Percentiles rank a stretch among this genome's conserved stretches.
Evolutionary conservation across 1,140 invertebrate genomes (phyloP).

Genomic region (Megalopta genalis): DNA sequence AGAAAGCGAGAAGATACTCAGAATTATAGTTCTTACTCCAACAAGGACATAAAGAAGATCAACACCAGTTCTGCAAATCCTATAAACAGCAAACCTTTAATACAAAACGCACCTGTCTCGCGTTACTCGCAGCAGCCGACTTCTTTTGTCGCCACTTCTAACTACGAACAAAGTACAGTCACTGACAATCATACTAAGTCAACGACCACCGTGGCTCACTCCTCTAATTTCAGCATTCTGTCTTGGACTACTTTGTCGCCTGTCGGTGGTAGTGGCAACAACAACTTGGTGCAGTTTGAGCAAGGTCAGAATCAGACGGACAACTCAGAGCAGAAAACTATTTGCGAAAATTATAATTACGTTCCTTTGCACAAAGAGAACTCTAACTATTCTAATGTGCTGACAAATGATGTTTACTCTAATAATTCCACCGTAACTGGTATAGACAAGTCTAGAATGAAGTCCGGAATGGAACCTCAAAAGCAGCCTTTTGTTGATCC

Average conservation of each 20-base stretch:
- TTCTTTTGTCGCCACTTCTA: slow-evolving; percentile 66
- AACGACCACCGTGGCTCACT: slow-evolving; percentile 75
- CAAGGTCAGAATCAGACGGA: slow-evolving; percentile 61
- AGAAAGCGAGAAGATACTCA: slow-evolving; percentile 51
- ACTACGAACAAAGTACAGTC: slow-evolving; percentile 70
- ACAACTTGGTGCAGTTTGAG: slow-evolving; percentile 71
- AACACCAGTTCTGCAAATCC: slow-evolving; percentile 39
- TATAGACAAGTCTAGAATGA: slow-evolving; percentile 70
- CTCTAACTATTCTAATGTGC: slow-evolving; percentile 54
- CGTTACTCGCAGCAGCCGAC: slow-evolving; percentile 69
- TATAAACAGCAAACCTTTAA: slow-evolving; percentile 45
- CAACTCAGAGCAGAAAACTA: slow-evolving; percentile 68
- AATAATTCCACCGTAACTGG: slow-evolving; percentile 33
- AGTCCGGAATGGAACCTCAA: slow-evolving; percentile 60
- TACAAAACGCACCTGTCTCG: slow-evolving; percentile 42
- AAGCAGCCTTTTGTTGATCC: slow-evolving; percentile 68
- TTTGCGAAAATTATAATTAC: slow-evolving; percentile 76
- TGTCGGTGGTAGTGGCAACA: slow-evolving; percentile 56
- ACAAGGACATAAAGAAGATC: slow-evolving; percentile 62
- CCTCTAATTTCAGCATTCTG: slow-evolving; percentile 78
- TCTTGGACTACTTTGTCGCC: slow-evolving; percentile 79
- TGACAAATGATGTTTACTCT: slow-evolving; percentile 49
- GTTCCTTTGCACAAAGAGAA: slow-evolving; percentile 74
- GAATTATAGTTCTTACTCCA: slow-evolving; percentile 55
- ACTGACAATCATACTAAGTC: slow-evolving; percentile 69